Evolutionary conservation across 2,888 invertebrate species (phyloP).

Genomic region (Scelioninae gen. 1): DNA sequence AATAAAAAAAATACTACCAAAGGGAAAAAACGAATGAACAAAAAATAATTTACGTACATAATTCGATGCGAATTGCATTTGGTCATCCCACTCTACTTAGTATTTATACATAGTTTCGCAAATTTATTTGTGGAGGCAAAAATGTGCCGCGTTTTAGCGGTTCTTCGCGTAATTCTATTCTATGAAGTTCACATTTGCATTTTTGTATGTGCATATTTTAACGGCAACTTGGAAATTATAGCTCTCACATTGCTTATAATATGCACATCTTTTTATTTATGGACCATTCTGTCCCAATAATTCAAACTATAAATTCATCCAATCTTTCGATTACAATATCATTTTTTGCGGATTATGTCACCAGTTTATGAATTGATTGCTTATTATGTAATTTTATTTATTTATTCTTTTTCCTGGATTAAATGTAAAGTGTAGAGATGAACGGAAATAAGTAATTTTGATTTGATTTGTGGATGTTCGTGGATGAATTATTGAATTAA

Average conservation of each 20-base stretch:
- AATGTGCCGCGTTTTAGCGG: too few species aligned
- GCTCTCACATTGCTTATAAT: constrained; percentile 38
- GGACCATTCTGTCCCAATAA: constrained; percentile 7
- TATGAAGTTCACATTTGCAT: constrained; percentile 45
- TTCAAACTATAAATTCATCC: constrained; percentile 16
- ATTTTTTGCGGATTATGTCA: constrained; percentile 4
- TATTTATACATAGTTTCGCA: constrained; percentile 27
- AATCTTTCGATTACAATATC: constrained; percentile 7
- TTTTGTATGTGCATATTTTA: constrained; percentile 53
- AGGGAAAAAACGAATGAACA: not conserved
- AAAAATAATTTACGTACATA: not conserved
- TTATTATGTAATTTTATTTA: constrained; percentile 43
- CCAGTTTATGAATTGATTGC: not conserved
- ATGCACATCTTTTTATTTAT: constrained; percentile 33
- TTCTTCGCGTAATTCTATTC: constrained; percentile 55
- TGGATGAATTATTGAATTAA: too few species aligned
- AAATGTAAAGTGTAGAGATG: too few species aligned
- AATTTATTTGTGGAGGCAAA: constrained; percentile 35
- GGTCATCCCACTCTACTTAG: not conserved
- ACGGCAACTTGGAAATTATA: constrained; percentile 32
- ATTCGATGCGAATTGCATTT: constrained; percentile 1
- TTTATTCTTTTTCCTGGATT: too few species aligned
- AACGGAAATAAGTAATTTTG: too few species aligned
- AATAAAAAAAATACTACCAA: not conserved
- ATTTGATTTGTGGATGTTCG: too few species aligned